Conservation (phyloP, 2,113 vertebrate species). For the Poeciliopsis occidentalis region DNA sequence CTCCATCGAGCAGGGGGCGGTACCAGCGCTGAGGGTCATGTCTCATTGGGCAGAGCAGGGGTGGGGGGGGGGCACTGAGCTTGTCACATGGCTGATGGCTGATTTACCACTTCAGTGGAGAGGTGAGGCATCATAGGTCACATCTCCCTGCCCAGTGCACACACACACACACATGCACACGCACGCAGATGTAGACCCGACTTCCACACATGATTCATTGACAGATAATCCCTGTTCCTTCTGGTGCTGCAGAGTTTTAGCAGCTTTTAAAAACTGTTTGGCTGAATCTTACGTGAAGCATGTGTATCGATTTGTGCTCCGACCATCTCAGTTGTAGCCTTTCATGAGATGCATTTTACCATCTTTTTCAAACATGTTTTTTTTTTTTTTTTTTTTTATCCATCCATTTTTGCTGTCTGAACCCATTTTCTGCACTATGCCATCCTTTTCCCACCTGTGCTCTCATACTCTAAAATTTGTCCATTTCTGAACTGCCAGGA, state of each 20-base stretch:
- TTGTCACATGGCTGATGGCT: slow-evolving; percentile 81
- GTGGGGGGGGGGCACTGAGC: slow-evolving; percentile 60
- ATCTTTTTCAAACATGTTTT: slow-evolving; percentile 14
- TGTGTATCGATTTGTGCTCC: slow-evolving; percentile 59
- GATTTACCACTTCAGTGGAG: slow-evolving; percentile 80
- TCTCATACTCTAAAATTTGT: slow-evolving; percentile 61
- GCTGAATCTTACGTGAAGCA: slow-evolving; percentile 46
- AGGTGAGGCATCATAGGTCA: slow-evolving; percentile 68
- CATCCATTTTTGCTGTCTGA: slow-evolving; percentile 54
- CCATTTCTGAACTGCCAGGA: slow-evolving; percentile 53
- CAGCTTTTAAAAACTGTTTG: slow-evolving; percentile 48
- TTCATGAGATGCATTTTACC: slow-evolving; percentile 51
- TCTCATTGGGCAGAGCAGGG: slow-evolving; percentile 72
- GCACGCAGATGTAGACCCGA: slow-evolving; percentile 14
- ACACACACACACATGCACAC: slow-evolving; percentile 16
- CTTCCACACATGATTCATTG: slow-evolving; percentile 25
- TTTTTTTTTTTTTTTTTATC: background rate
- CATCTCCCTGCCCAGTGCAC: slow-evolving; percentile 35
- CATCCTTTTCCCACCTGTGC: slow-evolving; percentile 12
- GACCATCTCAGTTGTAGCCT: slow-evolving; percentile 51
- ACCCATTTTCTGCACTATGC: slow-evolving; percentile 52
- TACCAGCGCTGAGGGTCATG: slow-evolving; percentile 65
- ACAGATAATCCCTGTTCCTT: slow-evolving; percentile 41
- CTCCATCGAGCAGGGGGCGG: slow-evolving; percentile 67
- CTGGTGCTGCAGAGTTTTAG: slow-evolving; percentile 39